A percentile compares a stretch with the other conserved stretches of the same genome.
Conservation (phyloP, 2,797 vertebrate species). For the Gymnothorax reevesii region DNA sequence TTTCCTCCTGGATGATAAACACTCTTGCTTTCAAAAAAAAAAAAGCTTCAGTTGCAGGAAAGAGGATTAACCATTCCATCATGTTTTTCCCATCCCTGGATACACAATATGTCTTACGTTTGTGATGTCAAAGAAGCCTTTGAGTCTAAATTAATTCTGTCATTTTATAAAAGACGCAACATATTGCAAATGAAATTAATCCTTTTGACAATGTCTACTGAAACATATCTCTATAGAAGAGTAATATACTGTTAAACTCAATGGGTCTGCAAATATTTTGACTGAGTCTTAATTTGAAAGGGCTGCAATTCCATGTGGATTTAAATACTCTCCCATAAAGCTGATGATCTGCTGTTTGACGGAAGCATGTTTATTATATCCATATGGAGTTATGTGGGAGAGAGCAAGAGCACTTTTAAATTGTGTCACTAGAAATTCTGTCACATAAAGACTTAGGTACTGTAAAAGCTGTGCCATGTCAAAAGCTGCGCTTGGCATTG, state of each 20-base stretch:
- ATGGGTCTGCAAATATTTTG: background rate
- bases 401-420: too few species aligned
- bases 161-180: background rate
- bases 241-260: too few species aligned
- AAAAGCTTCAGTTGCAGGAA: background rate
- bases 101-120: background rate
- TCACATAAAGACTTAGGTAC: too few species aligned
- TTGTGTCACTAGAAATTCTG: too few species aligned
- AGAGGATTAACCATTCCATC: slow-evolving; percentile 34
- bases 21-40: background rate
- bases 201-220: background rate
- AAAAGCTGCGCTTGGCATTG: background rate
- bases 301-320: too few species aligned
- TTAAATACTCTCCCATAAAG: too few species aligned
- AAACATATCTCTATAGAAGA: background rate
- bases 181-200: background rate
- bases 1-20: background rate
- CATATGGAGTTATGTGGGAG: too few species aligned
- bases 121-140: background rate
- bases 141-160: background rate
- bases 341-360: too few species aligned
- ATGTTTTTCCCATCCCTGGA: background rate
- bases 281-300: too few species aligned
- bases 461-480: background rate
- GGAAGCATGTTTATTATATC: too few species aligned